Evolutionary conservation across 1,140 invertebrate genomes (phyloP).

Genomic region (Leptinotarsa undecemlineata): DNA sequence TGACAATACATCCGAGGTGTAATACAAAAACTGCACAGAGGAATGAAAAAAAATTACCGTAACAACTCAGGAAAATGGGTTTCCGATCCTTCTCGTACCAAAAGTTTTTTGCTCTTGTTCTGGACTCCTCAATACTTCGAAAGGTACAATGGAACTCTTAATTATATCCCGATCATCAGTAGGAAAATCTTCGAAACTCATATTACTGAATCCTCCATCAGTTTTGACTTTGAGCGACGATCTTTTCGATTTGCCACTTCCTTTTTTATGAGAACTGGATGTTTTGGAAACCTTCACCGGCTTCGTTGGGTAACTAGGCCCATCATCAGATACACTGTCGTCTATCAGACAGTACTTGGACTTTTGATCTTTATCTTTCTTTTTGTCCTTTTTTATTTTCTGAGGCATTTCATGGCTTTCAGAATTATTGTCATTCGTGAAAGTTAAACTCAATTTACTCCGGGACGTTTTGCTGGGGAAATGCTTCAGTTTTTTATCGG

Average conservation of each 20-base stretch:
- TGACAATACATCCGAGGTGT: too few relatives aligned
- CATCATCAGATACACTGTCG: conserved; percentile 43
- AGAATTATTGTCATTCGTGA: conserved; percentile 11
- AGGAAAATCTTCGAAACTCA: conserved; percentile 80
- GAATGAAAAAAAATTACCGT: too few relatives aligned
- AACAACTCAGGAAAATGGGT: conserved; percentile 64
- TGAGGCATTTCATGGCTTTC: conserved; percentile 22
- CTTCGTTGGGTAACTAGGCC: conserved; percentile 35
- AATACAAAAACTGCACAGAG: too few relatives aligned
- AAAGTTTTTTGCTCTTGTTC: conserved; percentile 56
- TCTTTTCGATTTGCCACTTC: conserved; percentile 43
- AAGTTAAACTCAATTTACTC: conserved; percentile 5
- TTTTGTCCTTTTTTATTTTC: conserved; percentile 56
- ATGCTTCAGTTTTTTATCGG: background rate
- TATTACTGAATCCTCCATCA: conserved; percentile 71
- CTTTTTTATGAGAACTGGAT: conserved; percentile 35
- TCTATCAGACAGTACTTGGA: conserved; percentile 63
- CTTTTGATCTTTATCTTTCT: conserved; percentile 57
- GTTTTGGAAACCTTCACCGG: conserved; percentile 45
- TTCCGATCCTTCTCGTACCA: conserved; percentile 63
- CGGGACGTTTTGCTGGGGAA: background rate
- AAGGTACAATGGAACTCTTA: conserved; percentile 58
- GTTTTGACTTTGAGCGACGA: conserved; percentile 51
- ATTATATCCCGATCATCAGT: conserved; percentile 64
- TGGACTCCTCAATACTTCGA: conserved; percentile 66